These are phyloP conservation scores for Rhamnusium bicolor DNA, from an alignment of 2,888 invertebrate genomes.

Conservation along the genomic window DNA sequence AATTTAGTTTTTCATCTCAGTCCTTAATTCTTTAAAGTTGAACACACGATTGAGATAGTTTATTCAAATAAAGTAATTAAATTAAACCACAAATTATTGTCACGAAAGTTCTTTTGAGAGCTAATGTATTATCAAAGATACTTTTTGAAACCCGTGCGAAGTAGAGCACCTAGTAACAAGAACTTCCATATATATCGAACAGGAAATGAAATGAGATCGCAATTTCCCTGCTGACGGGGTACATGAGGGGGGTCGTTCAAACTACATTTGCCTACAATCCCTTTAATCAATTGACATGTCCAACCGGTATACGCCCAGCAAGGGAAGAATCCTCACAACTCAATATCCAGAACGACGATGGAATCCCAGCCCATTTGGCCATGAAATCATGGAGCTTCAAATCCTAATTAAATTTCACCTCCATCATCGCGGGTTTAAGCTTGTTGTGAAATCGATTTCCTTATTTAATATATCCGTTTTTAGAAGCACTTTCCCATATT, in stretches of 20 bases:
- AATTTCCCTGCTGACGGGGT: slow-evolving; percentile 40
- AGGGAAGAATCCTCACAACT: slow-evolving; percentile 46
- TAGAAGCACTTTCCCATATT: background rate
- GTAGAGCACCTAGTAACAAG: slow-evolving; percentile 2
- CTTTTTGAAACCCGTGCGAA: background rate
- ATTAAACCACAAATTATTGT: too few relatives aligned
- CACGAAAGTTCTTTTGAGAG: too few relatives aligned
- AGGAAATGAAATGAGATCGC: slow-evolving; percentile 25
- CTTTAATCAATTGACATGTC: slow-evolving; percentile 28
- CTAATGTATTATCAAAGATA: background rate
- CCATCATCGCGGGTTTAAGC: slow-evolving; percentile 35
- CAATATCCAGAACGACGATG: slow-evolving; percentile 50
- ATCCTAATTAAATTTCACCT: slow-evolving; percentile 59
- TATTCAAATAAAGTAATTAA: too few relatives aligned
- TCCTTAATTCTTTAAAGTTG: too few relatives aligned
- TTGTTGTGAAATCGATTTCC: slow-evolving; percentile 45
- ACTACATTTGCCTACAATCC: slow-evolving; percentile 22
- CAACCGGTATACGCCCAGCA: slow-evolving; percentile 5
- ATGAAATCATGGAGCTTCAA: slow-evolving; percentile 57
- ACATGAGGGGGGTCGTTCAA: slow-evolving; percentile 10
- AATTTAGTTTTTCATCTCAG: too few relatives aligned
- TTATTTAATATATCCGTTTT: slow-evolving; percentile 34
- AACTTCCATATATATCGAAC: background rate
- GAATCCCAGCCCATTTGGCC: slow-evolving; percentile 54
- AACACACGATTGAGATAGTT: too few relatives aligned